phyloP scores from a whole-genome alignment of 2,888 invertebrate species.

The Ectobius pallidus region DNA sequence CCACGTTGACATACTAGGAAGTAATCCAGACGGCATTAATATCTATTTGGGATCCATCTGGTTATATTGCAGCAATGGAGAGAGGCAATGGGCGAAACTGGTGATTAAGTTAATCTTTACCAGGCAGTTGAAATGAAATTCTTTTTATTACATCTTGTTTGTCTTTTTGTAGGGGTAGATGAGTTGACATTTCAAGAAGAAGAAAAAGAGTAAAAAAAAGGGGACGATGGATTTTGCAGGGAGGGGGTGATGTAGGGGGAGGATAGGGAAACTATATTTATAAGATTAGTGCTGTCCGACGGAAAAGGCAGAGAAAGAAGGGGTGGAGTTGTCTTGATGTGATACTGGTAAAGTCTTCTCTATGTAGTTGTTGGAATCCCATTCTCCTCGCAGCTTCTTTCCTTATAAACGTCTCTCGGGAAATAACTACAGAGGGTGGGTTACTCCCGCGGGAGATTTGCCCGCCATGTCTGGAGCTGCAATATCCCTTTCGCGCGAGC shows the following conservation, averaged over 20 bases:
- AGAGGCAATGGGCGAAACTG: no score
- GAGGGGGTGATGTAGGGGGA: no score
- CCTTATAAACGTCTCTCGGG: slow-evolving; percentile 38
- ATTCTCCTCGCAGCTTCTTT: slow-evolving; percentile 30
- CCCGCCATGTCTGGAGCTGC: slow-evolving; percentile 35
- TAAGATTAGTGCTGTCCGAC: slow-evolving; percentile 29
- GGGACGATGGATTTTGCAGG: slow-evolving; percentile 15
- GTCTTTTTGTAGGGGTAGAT: slow-evolving; percentile 18
- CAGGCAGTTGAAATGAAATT: slow-evolving; percentile 37
- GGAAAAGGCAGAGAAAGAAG: not conserved
- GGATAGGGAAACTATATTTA: slow-evolving; percentile 22
- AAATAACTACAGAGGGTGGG: slow-evolving; percentile 32
- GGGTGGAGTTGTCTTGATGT: slow-evolving; percentile 25
- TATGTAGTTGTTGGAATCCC: slow-evolving; percentile 36
- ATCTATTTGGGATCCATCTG: no score
- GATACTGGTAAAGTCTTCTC: slow-evolving; percentile 27
- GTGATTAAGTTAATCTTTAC: slow-evolving; percentile 38
- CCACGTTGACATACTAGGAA: no score
- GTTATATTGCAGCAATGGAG: no score
- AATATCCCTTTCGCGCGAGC: slow-evolving; percentile 34
- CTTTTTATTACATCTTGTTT: slow-evolving; percentile 35
- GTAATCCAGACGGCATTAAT: no score
- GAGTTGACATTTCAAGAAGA: slow-evolving; percentile 32
- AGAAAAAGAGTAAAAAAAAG: no score
- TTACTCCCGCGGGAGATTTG: slow-evolving; percentile 31